Evolutionary conservation across 2,888 invertebrate species (phyloP).

Genomic region (Boloria selene): DNA sequence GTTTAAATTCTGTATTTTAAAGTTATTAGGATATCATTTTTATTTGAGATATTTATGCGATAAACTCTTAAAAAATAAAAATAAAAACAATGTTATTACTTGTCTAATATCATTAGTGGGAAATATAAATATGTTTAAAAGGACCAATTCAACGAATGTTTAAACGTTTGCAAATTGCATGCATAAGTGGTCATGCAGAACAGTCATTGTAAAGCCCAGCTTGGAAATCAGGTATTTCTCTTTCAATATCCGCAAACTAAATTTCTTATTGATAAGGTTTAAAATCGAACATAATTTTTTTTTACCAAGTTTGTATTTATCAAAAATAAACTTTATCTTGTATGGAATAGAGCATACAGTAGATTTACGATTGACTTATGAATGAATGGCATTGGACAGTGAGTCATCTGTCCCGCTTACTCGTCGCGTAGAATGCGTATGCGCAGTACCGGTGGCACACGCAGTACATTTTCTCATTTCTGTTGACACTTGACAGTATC

Average conservation of each 20-base stretch:
- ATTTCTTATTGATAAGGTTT: slow-evolving; percentile 28
- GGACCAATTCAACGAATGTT: slow-evolving; percentile 3
- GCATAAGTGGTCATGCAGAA: slow-evolving; percentile 32
- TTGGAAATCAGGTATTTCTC: slow-evolving; percentile 32
- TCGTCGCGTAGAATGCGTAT: slow-evolving; percentile 57
- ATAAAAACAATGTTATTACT: no score
- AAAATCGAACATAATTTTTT: slow-evolving; percentile 25
- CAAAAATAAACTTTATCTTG: slow-evolving; percentile 11
- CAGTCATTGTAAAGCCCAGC: slow-evolving; percentile 38
- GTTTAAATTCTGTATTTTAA: no score
- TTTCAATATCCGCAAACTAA: slow-evolving; percentile 24
- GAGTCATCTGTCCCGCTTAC: slow-evolving; percentile 66
- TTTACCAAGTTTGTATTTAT: slow-evolving; percentile 20
- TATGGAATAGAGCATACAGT: slow-evolving; percentile 32
- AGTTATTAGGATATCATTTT: no score
- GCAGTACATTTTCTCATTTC: slow-evolving; percentile 23
- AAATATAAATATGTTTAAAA: slow-evolving; percentile 2
- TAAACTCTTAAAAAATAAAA: no score
- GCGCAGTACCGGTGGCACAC: slow-evolving; percentile 61
- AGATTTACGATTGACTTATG: slow-evolving; percentile 51
- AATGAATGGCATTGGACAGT: slow-evolving; percentile 74
- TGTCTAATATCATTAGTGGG: no score
- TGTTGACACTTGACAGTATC: slow-evolving; percentile 46
- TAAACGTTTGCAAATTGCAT: slow-evolving; percentile 27
- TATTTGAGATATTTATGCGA: no score